These are phyloP conservation scores for Microtus obscurus DNA, from an alignment of 2,797 vertebrate genomes.

Conservation along the genomic window DNA sequence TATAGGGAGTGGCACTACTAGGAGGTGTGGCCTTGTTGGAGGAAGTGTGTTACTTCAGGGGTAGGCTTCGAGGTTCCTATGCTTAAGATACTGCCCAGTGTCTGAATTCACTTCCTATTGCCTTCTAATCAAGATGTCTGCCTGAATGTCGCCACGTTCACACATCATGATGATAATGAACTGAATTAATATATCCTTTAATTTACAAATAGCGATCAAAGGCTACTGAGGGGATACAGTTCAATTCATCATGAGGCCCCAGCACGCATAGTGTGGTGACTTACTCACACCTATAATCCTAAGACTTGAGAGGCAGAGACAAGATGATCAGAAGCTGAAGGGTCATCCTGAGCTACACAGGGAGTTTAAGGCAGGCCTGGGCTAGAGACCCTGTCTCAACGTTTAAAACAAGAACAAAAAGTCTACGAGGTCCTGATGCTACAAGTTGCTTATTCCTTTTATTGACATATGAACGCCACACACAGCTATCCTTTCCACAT, in stretches of 20 bases:
- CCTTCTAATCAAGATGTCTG: not conserved
- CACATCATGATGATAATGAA: not conserved
- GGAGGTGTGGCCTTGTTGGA: not conserved
- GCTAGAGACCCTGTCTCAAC: not conserved
- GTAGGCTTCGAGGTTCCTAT: not conserved
- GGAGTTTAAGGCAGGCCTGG: not conserved
- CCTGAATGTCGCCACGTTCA: not conserved
- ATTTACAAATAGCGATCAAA: not conserved
- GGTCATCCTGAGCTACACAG: not conserved
- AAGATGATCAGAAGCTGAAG: not conserved
- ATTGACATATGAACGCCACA: not conserved
- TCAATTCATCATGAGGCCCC: not conserved
- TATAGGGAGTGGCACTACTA: not conserved
- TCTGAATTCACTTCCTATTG: not conserved
- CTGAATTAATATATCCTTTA: slow-evolving; percentile 34
- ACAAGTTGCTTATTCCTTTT: not conserved
- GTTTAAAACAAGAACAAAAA: not conserved
- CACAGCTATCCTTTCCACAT: not conserved
- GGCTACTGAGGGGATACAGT: not conserved
- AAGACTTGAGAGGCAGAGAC: not conserved
- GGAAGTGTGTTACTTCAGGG: not conserved
- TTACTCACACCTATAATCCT: not conserved
- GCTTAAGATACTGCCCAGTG: not conserved
- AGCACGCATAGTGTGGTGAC: not conserved
- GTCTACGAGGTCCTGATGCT: not conserved